A percentile compares a stretch with the other conserved stretches of the same genome.
phyloP scores from a whole-genome alignment of 2,113 vertebrate species.

The Cariama cristata region DNA sequence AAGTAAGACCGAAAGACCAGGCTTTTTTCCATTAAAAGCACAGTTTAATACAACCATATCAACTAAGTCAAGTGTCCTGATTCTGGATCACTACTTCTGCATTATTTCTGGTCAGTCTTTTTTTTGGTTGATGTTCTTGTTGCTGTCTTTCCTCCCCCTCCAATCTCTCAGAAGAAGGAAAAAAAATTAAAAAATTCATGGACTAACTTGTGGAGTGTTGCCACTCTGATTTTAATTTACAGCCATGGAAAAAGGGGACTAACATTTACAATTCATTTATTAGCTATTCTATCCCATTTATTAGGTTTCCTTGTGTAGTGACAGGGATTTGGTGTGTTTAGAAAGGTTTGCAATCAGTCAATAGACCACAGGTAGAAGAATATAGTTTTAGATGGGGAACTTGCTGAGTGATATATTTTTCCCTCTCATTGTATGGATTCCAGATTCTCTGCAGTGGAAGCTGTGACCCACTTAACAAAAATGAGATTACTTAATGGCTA shows the following conservation, averaged over 20 bases:
- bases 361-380: neutral
- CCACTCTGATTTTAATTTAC: neutral
- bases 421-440: neutral
- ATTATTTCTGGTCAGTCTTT: too few species aligned
- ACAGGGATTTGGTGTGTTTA: neutral
- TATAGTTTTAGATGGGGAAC: neutral
- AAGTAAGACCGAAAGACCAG: too few species aligned
- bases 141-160: too few species aligned
- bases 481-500: neutral
- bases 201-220: neutral
- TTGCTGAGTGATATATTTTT: neutral
- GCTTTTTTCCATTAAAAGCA: too few species aligned
- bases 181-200: too few species aligned
- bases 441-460: neutral
- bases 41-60: too few species aligned
- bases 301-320: neutral
- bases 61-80: too few species aligned
- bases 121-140: too few species aligned
- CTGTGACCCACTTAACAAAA: conserved; percentile 13
- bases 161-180: neutral
- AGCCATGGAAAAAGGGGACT: neutral
- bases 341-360: neutral
- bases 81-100: too few species aligned
- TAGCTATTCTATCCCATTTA: neutral
- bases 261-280: neutral